These are phyloP conservation scores for Distichodus sexfasciatus DNA, from an alignment of 2,797 vertebrate species.

Conservation along the genomic window DNA sequence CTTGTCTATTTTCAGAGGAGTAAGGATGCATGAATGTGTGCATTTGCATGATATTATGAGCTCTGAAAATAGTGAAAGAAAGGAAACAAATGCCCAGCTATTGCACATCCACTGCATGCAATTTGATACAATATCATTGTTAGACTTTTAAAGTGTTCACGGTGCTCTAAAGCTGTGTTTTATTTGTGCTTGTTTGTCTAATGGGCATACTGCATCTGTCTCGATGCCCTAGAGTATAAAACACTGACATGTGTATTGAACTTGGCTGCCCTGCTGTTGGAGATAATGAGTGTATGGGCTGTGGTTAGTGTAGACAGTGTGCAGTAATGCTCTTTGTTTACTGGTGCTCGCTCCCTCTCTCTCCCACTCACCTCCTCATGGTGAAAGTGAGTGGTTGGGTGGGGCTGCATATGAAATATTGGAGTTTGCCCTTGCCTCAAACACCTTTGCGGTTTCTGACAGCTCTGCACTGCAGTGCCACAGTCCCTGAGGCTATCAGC, in stretches of 20 bases:
- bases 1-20: too few relatives aligned
- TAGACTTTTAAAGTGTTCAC: not conserved
- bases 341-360: not conserved
- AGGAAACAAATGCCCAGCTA: too few relatives aligned
- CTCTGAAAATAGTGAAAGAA: too few relatives aligned
- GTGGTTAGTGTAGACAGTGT: not conserved
- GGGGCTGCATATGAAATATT: not conserved
- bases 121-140: not conserved
- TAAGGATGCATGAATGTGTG: too few relatives aligned
- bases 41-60: too few relatives aligned
- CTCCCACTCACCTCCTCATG: not conserved
- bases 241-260: not conserved
- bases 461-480: not conserved
- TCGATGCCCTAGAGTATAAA: not conserved
- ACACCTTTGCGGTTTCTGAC: not conserved
- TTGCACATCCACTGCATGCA: not conserved
- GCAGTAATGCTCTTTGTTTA: not conserved
- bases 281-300: not conserved
- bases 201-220: not conserved
- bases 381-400: not conserved
- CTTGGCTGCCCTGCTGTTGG: not conserved
- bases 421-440: not conserved
- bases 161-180: not conserved
- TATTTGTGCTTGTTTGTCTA: not conserved
- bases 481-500: not conserved